These are phyloP conservation scores for Eleutherodactylus coqui DNA, from an alignment of 2,797 vertebrate genomes.

Conservation along the genomic window DNA sequence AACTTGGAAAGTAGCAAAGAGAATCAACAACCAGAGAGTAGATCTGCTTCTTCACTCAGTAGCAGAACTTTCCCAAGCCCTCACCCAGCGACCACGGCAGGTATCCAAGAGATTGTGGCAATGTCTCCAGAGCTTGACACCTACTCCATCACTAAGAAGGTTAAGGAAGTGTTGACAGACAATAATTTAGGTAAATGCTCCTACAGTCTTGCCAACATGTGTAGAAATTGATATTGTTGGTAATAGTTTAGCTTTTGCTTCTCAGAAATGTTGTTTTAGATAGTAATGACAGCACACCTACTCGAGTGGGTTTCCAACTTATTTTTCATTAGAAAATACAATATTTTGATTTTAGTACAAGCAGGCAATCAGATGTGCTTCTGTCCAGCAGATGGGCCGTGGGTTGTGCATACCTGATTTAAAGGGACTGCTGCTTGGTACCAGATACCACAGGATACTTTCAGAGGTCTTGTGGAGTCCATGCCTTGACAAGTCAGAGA, in stretches of 20 bases:
- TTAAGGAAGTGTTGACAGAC: conserved; percentile 98
- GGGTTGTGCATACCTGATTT: no score
- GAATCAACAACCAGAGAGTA: conserved; percentile 90
- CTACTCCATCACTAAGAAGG: conserved; percentile 95
- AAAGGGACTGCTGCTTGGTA: no score
- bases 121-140: conserved; percentile 96
- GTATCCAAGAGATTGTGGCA: conserved; percentile 97
- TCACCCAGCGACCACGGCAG: conserved; percentile 80
- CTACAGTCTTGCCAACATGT: not conserved
- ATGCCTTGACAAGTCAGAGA: no score
- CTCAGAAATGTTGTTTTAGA: not conserved
- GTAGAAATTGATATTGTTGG: not conserved
- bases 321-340: not conserved
- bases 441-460: no score
- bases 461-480: no score
- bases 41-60: conserved; percentile 71
- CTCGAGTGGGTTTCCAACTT: not conserved
- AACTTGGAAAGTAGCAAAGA: conserved; percentile 94
- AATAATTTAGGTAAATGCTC: conserved; percentile 90
- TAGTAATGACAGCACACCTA: not conserved
- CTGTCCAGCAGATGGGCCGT: no score
- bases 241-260: not conserved
- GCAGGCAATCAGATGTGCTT: no score
- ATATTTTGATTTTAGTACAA: no score
- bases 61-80: conserved; percentile 78